A percentile compares a stretch with the other conserved stretches of the same genome.
Conservation (phyloP, 2,888 invertebrate species). For the Limnephilus lunatus region DNA sequence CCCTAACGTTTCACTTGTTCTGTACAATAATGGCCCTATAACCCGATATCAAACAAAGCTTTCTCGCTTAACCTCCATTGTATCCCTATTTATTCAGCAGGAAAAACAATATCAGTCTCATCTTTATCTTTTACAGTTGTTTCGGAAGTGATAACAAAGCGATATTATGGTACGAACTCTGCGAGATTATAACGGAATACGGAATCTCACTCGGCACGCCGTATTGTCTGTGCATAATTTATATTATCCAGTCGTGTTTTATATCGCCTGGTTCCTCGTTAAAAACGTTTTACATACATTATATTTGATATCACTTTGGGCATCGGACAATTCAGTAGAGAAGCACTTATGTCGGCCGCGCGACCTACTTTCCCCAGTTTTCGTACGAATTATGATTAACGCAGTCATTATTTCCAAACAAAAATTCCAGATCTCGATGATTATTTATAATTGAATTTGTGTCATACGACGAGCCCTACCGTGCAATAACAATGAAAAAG, state of each 20-base stretch:
- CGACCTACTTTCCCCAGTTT: background rate
- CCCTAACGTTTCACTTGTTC: background rate
- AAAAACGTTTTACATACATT: background rate
- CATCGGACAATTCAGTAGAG: background rate
- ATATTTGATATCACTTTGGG: background rate
- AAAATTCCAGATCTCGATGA: background rate
- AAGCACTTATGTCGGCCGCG: background rate
- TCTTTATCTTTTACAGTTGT: background rate
- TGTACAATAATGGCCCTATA: background rate
- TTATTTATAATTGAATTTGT: background rate
- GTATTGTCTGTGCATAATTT: background rate
- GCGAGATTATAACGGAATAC: background rate
- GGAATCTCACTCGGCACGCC: background rate
- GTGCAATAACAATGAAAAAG: background rate
- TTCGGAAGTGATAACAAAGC: constrained; percentile 2
- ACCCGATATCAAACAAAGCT: background rate
- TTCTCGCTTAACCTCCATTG: constrained; percentile 2
- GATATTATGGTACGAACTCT: background rate
- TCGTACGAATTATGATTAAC: background rate
- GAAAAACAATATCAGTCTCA: background rate
- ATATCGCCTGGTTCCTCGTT: background rate
- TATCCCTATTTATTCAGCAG: background rate
- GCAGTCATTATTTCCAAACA: background rate
- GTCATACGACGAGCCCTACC: background rate
- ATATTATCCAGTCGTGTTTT: background rate